phyloP scores from a whole-genome alignment of 2,797 vertebrate species.

The Lacerta bilineata region DNA sequence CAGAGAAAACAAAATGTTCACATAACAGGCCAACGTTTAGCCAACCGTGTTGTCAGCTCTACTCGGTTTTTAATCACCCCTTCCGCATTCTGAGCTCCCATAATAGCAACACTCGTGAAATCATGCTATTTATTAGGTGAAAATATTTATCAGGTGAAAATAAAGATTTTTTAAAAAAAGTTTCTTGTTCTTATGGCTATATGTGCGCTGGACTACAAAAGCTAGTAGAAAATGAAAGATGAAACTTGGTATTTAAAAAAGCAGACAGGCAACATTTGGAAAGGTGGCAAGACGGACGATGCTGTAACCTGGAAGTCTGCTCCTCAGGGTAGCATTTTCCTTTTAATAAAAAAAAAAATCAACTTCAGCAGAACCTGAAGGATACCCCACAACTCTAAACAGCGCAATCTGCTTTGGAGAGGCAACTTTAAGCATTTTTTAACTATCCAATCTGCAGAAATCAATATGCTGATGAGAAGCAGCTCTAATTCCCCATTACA shows the following conservation, averaged over 20 bases:
- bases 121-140: background rate
- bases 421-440: background rate
- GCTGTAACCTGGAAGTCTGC: too few relatives aligned
- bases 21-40: background rate
- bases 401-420: background rate
- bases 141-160: background rate
- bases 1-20: background rate
- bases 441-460: background rate
- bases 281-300: background rate
- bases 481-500: too few relatives aligned
- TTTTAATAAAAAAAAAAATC: background rate
- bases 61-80: background rate
- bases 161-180: background rate
- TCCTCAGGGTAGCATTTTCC: background rate
- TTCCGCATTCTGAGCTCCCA: background rate
- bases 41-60: background rate
- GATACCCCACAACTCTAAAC: too few relatives aligned
- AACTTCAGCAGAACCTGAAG: background rate
- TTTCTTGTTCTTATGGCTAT: background rate
- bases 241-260: background rate
- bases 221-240: background rate
- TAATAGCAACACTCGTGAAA: background rate
- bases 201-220: background rate
- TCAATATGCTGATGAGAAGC: too few relatives aligned
- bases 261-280: background rate